phyloP scores from a whole-genome alignment of 2,888 invertebrate genomes.

The Acronicta psi region DNA sequence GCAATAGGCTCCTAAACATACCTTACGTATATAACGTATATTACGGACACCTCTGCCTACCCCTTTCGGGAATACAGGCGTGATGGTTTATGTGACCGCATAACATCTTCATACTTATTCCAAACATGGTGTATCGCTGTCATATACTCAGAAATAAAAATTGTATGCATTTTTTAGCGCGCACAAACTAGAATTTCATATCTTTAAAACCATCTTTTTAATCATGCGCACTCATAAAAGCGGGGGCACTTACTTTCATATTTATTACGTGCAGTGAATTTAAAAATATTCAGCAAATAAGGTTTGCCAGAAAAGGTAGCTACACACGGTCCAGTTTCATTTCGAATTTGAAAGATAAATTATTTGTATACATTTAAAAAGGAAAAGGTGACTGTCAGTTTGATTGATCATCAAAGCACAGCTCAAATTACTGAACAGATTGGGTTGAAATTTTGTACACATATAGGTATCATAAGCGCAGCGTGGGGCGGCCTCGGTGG shows the following conservation, averaged over 20 bases:
- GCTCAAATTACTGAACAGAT: no score
- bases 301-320: neutral
- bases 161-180: conserved; percentile 14
- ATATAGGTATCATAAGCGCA: no score
- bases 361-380: no score
- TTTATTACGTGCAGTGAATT: conserved; percentile 39
- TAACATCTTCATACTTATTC: neutral
- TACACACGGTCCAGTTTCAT: neutral
- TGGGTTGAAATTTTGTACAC: no score
- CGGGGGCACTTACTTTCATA: conserved; percentile 13
- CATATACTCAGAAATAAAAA: conserved; percentile 4
- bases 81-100: neutral
- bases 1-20: no score
- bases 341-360: no score
- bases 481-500: no score
- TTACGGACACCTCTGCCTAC: no score
- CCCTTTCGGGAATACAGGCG: no score
- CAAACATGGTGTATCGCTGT: neutral
- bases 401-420: no score
- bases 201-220: conserved; percentile 20
- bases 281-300: conserved; percentile 8
- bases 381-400: no score
- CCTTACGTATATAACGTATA: no score
- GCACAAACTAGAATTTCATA: conserved; percentile 21
- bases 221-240: conserved; percentile 24